Evolutionary conservation across 2,113 vertebrate genomes (phyloP).

Genomic region (Ammospiza caudacuta): DNA sequence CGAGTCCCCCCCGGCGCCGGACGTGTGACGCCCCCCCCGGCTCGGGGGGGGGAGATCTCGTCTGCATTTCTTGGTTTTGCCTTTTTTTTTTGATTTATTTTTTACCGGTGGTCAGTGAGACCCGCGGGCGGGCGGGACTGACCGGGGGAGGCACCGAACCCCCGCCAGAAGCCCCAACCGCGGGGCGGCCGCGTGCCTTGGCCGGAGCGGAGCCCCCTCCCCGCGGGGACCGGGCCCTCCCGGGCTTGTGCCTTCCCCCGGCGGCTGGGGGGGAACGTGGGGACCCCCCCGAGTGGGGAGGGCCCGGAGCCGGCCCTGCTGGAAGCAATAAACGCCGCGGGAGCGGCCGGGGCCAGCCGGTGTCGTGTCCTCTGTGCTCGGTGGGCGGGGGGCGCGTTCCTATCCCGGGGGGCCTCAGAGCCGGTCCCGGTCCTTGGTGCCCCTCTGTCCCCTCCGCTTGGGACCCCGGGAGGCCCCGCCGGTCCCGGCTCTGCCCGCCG

Average conservation of each 20-base stretch:
- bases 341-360: background rate
- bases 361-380: background rate
- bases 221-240: background rate
- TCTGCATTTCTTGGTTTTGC: background rate
- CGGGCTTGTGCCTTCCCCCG: background rate
- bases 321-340: conserved; percentile 5
- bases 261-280: background rate
- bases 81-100: background rate
- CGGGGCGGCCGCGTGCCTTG: background rate
- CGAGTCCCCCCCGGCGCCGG: background rate
- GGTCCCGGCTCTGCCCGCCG: background rate
- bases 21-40: background rate
- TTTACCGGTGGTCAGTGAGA: background rate
- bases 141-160: background rate
- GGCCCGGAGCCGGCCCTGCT: background rate
- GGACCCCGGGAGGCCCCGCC: no score
- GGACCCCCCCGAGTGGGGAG: background rate
- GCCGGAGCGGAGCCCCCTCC: background rate
- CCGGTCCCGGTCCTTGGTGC: no score
- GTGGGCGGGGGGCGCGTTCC: no score
- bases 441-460: background rate
- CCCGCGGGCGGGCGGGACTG: background rate
- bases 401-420: background rate
- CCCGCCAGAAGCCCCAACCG: background rate
- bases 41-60: background rate